Percentiles rank a stretch among this genome's conserved stretches.
These are phyloP conservation scores for Pseudocheirus occidentalis DNA, from an alignment of 2,797 vertebrate species.

Conservation along the genomic window DNA sequence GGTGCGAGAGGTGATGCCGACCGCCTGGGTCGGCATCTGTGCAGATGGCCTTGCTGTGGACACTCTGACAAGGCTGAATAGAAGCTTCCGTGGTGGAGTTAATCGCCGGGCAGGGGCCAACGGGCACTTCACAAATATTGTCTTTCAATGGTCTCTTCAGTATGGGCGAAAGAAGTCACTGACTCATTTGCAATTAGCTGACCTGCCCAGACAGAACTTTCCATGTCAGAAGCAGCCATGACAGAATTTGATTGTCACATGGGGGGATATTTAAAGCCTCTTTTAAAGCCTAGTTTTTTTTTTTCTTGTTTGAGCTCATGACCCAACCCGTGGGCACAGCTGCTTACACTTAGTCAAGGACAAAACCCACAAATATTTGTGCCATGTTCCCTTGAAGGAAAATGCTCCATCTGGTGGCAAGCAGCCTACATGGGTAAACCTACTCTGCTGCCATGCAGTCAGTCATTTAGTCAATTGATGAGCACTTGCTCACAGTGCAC, in stretches of 20 bases:
- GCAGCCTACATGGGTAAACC: constrained; percentile 12
- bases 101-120: constrained; percentile 86
- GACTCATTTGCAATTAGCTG: constrained; percentile 93
- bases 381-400: constrained; percentile 61
- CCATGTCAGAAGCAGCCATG: constrained; percentile 89
- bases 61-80: constrained; percentile 86
- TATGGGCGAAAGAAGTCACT: constrained; percentile 91
- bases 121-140: constrained; percentile 92
- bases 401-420: constrained; percentile 21
- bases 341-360: constrained; percentile 70
- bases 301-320: constrained; percentile 84
- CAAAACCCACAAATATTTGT: constrained; percentile 77
- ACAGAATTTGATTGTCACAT: constrained; percentile 93
- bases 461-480: neutral
- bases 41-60: constrained; percentile 86
- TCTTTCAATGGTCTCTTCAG: constrained; percentile 97
- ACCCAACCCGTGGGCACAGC: constrained; percentile 86
- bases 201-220: constrained; percentile 93
- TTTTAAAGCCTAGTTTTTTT: constrained; percentile 85
- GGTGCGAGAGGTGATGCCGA: constrained; percentile 91
- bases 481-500: neutral
- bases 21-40: constrained; percentile 86
- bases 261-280: constrained; percentile 91
- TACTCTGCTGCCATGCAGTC: neutral
- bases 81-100: constrained; percentile 87